Conservation (phyloP, 2,888 invertebrate species). For the Drosophila pegasa region DNA sequence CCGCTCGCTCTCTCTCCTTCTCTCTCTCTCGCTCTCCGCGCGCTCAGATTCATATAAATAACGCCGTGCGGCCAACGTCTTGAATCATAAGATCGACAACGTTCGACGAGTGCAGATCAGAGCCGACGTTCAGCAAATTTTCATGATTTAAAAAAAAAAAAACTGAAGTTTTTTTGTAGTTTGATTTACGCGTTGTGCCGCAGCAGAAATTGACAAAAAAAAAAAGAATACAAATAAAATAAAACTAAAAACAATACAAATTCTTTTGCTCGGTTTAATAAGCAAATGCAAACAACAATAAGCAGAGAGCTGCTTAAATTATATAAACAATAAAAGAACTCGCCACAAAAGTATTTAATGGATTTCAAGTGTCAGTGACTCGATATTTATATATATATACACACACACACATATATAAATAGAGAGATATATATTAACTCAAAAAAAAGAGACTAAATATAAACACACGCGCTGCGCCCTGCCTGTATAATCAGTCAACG, state of each 20-base stretch:
- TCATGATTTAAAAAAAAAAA: conserved; percentile 36
- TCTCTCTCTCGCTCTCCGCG: conserved; percentile 13
- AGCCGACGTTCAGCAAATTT: conserved; percentile 19
- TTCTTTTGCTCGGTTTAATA: conserved; percentile 44
- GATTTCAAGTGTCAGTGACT: conserved; percentile 83
- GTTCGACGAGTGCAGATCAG: conserved; percentile 83
- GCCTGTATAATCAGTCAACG: conserved; percentile 73
- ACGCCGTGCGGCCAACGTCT: conserved; percentile 76
- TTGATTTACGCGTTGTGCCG: conserved; percentile 40
- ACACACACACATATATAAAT: conserved; percentile 11
- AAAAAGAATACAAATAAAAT: conserved; percentile 1
- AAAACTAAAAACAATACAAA: conserved; percentile 10
- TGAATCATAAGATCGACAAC: conserved; percentile 85
- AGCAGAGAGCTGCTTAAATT: conserved; percentile 50
- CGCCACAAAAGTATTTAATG: conserved; percentile 64
- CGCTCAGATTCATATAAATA: conserved; percentile 63
- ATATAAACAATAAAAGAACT: conserved; percentile 64
- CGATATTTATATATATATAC: conserved; percentile 33
- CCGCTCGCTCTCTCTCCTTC: conserved; percentile 16
- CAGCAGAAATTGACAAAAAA: conserved; percentile 7
- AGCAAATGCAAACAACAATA: conserved; percentile 48
- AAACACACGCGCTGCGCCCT: conserved; percentile 49
- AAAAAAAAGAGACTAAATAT: conserved; percentile 34
- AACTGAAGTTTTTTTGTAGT: conserved; percentile 38
- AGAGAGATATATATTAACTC: conserved; percentile 23